Evolutionary conservation across 2,113 vertebrate genomes (phyloP).

Genomic region (Rhombomys opimus): DNA sequence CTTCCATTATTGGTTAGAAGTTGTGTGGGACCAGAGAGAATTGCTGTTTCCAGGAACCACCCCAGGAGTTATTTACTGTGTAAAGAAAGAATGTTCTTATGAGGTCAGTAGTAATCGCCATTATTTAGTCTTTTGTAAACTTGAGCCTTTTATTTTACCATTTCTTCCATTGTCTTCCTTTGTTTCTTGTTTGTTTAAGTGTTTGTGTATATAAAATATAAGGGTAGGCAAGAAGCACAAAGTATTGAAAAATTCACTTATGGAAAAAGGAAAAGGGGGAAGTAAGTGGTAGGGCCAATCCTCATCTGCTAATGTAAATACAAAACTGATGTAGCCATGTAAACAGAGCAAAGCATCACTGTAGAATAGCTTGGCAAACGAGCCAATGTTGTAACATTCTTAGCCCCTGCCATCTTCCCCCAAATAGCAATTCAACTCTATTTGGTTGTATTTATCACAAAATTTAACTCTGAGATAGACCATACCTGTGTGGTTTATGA

Average conservation of each 20-base stretch:
- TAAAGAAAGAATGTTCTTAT: constrained; percentile 36
- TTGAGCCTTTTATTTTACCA: background rate
- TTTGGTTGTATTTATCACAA: background rate
- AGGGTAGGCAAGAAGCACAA: background rate
- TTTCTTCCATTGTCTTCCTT: background rate
- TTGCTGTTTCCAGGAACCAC: background rate
- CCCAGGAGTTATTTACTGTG: constrained; percentile 12
- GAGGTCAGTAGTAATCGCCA: background rate
- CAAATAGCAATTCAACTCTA: background rate
- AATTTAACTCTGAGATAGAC: constrained; percentile 17
- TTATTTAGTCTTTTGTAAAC: constrained; percentile 18
- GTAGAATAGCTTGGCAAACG: background rate
- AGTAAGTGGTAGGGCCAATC: background rate
- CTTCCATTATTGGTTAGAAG: constrained; percentile 24
- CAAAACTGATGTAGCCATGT: background rate
- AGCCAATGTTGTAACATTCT: background rate
- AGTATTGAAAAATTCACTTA: background rate
- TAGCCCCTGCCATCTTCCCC: background rate
- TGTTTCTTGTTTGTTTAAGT: background rate
- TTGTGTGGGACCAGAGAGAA: background rate
- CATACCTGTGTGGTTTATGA: background rate
- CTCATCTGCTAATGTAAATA: constrained; percentile 19
- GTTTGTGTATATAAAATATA: background rate
- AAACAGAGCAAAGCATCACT: background rate
- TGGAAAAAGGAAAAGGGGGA: background rate